Conservation (phyloP, 2,113 vertebrate species). For the Mellivora capensis region DNA sequence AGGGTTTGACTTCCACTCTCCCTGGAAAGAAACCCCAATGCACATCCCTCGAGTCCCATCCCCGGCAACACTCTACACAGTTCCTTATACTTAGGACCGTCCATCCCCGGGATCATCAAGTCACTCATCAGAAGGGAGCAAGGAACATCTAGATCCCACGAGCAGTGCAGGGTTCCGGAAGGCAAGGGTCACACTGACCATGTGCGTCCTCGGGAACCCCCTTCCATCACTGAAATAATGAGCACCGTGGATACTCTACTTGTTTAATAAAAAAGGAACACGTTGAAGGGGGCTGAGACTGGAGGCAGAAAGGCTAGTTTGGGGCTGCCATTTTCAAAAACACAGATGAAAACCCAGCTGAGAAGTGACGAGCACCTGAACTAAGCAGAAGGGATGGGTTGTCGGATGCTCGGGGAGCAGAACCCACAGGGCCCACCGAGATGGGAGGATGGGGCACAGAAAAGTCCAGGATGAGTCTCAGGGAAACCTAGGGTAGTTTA, state of each 20-base stretch:
- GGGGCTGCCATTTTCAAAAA: neutral
- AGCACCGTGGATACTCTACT: too few species aligned
- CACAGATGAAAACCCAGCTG: too few species aligned
- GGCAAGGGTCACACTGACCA: neutral
- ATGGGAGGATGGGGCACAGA: neutral
- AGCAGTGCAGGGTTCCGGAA: neutral
- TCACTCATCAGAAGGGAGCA: fast-evolving
- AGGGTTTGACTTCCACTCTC: fast-evolving
- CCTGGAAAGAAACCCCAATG: neutral
- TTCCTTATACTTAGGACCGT: fast-evolving
- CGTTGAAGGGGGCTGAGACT: neutral
- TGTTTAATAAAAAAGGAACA: neutral
- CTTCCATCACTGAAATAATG: fast-evolving
- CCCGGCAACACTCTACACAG: neutral
- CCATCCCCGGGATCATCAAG: fast-evolving
- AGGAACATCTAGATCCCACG: neutral
- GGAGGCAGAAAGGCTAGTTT: neutral
- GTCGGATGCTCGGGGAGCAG: neutral
- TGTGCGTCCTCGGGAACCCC: fast-evolving
- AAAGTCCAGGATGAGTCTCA: fast-evolving
- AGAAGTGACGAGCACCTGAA: neutral
- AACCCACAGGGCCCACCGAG: fast-evolving
- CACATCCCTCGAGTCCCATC: neutral
- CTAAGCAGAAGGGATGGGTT: neutral
- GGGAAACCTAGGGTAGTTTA: neutral